phyloP scores from a whole-genome alignment of 2,888 invertebrate genomes.

The Cephus spinipes region DNA sequence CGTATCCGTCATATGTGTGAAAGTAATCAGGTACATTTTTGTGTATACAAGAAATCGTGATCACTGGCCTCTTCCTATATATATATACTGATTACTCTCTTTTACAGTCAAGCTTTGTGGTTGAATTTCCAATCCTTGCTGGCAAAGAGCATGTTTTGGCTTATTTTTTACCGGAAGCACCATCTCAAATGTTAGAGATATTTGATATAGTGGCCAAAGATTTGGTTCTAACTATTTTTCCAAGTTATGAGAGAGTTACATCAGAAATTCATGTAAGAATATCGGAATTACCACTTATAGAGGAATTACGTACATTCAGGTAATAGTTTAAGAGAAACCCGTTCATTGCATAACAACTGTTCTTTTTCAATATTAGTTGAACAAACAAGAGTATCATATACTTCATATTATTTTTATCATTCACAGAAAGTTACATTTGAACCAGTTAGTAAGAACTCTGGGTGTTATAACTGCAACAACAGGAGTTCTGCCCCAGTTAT shows the following conservation, averaged over 20 bases:
- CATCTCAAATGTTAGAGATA: slow-evolving; percentile 95
- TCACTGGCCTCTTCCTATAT: neutral
- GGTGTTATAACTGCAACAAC: slow-evolving; percentile 98
- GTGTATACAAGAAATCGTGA: neutral
- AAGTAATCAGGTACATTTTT: slow-evolving; percentile 74
- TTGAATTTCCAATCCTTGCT: slow-evolving; percentile 93
- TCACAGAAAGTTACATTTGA: slow-evolving; percentile 84
- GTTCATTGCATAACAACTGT: neutral
- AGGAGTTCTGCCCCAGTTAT: slow-evolving; percentile 94
- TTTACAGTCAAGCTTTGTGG: slow-evolving; percentile 81
- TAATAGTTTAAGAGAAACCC: slow-evolving; percentile 39
- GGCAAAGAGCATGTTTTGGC: slow-evolving; percentile 93
- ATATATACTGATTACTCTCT: slow-evolving; percentile 14
- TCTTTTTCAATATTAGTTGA: neutral
- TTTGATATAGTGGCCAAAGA: slow-evolving; percentile 96
- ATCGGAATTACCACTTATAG: slow-evolving; percentile 93
- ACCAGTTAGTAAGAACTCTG: slow-evolving; percentile 91
- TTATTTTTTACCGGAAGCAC: slow-evolving; percentile 97
- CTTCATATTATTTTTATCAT: slow-evolving; percentile 18
- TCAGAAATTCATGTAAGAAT: slow-evolving; percentile 95
- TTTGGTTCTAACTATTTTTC: slow-evolving; percentile 93
- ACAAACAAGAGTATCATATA: neutral
- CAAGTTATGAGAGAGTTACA: slow-evolving; percentile 95
- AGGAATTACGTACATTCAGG: slow-evolving; percentile 93
- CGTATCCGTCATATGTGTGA: slow-evolving; percentile 96